A percentile compares a stretch with the other conserved stretches of the same genome.
Conservation (phyloP, 2,888 invertebrate genomes). For the Pachydiplax longipennis region DNA sequence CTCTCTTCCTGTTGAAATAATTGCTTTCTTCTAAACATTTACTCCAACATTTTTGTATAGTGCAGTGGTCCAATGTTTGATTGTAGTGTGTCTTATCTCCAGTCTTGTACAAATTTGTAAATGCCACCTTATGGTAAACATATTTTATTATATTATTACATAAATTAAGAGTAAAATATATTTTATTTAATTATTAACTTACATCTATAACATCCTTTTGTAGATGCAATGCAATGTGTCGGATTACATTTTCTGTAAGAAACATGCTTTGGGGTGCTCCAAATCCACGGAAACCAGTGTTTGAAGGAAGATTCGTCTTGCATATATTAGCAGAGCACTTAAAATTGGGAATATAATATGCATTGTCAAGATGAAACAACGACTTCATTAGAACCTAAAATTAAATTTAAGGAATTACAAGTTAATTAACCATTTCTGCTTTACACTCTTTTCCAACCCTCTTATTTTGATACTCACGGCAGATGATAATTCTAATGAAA, state of each 20-base stretch:
- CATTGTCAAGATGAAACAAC: constrained; percentile 58
- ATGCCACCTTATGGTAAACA: constrained; percentile 57
- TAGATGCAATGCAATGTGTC: constrained; percentile 56
- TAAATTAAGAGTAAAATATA: neutral
- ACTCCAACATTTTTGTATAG: constrained; percentile 57
- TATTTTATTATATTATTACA: neutral
- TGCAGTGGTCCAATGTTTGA: constrained; percentile 58
- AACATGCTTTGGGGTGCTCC: constrained; percentile 60
- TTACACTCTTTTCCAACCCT: neutral
- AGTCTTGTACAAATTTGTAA: constrained; percentile 60
- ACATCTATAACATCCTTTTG: constrained; percentile 55
- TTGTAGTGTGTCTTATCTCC: constrained; percentile 59
- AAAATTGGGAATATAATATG: constrained; percentile 59
- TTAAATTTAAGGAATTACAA: neutral
- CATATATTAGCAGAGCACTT: constrained; percentile 58
- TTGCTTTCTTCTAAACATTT: constrained; percentile 55
- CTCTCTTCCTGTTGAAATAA: constrained; percentile 52
- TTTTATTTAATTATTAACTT: neutral
- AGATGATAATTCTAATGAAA: constrained; percentile 80
- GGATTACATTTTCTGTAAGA: constrained; percentile 57
- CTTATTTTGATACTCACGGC: constrained; percentile 65
- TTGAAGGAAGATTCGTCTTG: constrained; percentile 61
- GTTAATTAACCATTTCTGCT: neutral
- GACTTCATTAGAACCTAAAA: constrained; percentile 57
- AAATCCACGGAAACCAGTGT: constrained; percentile 62